These are phyloP conservation scores for Argyresthia goedartella DNA, from an alignment of 2,888 invertebrate genomes.

Conservation along the genomic window DNA sequence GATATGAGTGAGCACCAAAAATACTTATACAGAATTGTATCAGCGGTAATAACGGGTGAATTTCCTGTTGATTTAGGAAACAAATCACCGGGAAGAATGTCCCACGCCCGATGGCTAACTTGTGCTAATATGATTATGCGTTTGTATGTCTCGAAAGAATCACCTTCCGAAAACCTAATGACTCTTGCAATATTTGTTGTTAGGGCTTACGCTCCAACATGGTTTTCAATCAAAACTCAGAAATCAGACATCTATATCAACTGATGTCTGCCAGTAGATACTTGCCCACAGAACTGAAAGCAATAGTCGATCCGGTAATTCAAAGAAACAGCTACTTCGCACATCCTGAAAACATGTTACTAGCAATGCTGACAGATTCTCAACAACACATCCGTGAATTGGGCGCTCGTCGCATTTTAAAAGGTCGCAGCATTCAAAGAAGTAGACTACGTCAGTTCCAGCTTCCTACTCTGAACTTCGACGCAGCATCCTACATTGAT, in stretches of 20 bases:
- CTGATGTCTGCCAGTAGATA: constrained; percentile 2
- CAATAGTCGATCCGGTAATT: constrained; percentile 8
- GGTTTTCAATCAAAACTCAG: constrained; percentile 9
- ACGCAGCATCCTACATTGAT: constrained; percentile 12
- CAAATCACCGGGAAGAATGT: constrained; percentile 9
- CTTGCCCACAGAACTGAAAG: constrained; percentile 2
- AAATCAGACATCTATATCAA: constrained; percentile 1
- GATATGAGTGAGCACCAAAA: constrained; percentile 10
- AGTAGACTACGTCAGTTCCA: constrained; percentile 11
- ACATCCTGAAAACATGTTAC: constrained; percentile 22
- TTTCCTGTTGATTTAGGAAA: constrained; percentile 10
- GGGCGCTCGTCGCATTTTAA: constrained; percentile 16
- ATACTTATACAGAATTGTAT: constrained; percentile 9
- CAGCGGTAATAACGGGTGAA: constrained; percentile 9
- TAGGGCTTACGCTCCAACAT: constrained; percentile 10
- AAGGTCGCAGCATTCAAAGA: constrained; percentile 9
- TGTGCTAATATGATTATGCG: constrained; percentile 8
- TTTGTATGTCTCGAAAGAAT: constrained; percentile 6
- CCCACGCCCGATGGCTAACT: constrained; percentile 11
- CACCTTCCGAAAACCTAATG: constrained; percentile 6
- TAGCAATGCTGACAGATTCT: constrained; percentile 18
- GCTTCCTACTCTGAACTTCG: constrained; percentile 13
- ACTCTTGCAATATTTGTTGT: constrained; percentile 8
- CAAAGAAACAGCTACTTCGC: constrained; percentile 11
- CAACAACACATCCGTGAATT: constrained; percentile 16